phyloP scores from a whole-genome alignment of 2,113 vertebrate species.

The Oncorhynchus tshawytscha region DNA sequence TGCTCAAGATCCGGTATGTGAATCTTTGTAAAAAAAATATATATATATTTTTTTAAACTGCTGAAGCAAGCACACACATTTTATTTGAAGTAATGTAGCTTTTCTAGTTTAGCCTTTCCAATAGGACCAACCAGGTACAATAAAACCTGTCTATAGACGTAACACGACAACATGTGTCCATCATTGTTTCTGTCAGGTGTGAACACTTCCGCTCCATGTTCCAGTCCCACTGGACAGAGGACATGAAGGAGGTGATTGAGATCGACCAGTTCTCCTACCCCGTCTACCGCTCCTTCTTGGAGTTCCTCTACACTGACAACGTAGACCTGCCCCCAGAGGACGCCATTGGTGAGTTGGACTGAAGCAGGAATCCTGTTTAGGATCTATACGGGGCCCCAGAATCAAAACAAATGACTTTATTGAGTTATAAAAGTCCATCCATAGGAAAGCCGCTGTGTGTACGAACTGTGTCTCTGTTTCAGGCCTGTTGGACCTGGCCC shows the following conservation, averaged over 20 bases:
- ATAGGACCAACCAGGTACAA: too few relatives aligned
- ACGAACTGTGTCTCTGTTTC: background rate
- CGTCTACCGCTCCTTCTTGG: constrained; percentile 93
- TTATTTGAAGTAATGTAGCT: too few relatives aligned
- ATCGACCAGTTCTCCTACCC: constrained; percentile 96
- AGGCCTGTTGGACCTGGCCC: constrained; percentile 96
- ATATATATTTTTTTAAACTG: too few relatives aligned
- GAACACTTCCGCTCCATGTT: constrained; percentile 99
- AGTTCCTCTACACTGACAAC: constrained; percentile 94
- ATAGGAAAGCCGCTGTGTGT: background rate
- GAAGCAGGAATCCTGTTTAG: background rate
- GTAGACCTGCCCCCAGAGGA: constrained; percentile 94
- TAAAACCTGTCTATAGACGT: too few relatives aligned
- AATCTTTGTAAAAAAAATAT: too few relatives aligned
- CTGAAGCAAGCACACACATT: too few relatives aligned
- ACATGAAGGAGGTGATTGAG: constrained; percentile 95
- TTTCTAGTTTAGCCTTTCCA: too few relatives aligned
- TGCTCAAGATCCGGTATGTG: constrained; percentile 92
- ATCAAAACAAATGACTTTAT: background rate
- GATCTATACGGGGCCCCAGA: too few relatives aligned
- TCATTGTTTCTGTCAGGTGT: constrained; percentile 74
- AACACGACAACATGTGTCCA: too few relatives aligned
- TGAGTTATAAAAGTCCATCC: background rate
- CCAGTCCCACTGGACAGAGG: constrained; percentile 97
- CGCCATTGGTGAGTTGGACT: constrained; percentile 83